A percentile compares a stretch with the other conserved stretches of the same genome.
phyloP scores from a whole-genome alignment of 2,888 invertebrate genomes.

The Lithophane socia region DNA sequence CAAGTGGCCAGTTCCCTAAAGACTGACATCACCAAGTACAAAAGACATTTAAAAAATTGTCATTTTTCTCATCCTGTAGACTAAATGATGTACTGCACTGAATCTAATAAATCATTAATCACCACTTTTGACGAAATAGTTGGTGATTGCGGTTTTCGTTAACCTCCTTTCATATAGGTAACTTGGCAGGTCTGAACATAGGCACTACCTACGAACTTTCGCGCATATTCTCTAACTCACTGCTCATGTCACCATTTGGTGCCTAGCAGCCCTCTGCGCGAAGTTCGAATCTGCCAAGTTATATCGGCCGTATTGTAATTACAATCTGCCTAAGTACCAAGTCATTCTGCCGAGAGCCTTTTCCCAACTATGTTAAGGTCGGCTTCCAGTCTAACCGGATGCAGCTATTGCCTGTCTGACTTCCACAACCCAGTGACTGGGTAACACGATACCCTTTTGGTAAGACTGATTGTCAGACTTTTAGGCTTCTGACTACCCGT shows the following conservation, averaged over 20 bases:
- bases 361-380: not conserved
- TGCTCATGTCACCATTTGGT: too few species aligned
- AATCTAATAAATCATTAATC: not conserved
- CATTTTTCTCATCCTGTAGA: not conserved
- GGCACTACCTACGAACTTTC: too few species aligned
- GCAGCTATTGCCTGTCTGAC: not conserved
- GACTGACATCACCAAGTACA: not conserved
- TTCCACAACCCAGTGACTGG: not conserved
- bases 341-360: not conserved
- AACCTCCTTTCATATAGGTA: too few species aligned
- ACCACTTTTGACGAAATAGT: not conserved
- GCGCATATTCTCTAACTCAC: too few species aligned
- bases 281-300: too few species aligned
- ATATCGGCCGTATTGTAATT: too few species aligned
- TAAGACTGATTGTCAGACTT: not conserved
- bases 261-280: too few species aligned
- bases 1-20: too few species aligned
- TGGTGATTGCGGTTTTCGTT: constrained; percentile 2
- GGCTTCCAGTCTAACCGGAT: not conserved
- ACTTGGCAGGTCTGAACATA: too few species aligned
- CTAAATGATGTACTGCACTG: not conserved
- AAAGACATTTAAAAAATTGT: not conserved
- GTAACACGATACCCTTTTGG: not conserved
- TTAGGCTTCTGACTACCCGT: not conserved
- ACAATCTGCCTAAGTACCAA: not conserved